Evolutionary conservation across 1,140 invertebrate genomes (phyloP), one percentile per base, ranked within the genome.

Genomic region (Listronotus bonariensis): DNA sequence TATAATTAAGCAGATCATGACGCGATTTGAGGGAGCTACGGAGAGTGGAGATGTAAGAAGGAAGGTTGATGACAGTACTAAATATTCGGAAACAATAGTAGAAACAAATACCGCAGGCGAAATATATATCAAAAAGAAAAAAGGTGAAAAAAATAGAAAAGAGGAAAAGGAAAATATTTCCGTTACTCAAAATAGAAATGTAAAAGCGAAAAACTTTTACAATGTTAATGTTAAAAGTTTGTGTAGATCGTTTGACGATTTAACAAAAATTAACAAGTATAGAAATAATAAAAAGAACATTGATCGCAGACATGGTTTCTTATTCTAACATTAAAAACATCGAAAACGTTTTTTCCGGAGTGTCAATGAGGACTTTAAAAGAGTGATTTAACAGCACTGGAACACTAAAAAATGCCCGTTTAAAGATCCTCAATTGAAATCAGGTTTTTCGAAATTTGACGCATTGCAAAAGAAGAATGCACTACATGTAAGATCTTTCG

Each of bases 381-480:
- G 67, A 68, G 49, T 60, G 41, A 51, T 68, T 68, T 68, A 65
- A 60, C 67, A 34, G 15, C 45, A 34, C 18, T 38, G 54, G n/a
- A 57, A 58, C 45, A 15, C 11, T 48, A 65, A 31, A 45, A 52
- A 14, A 41, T 65, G 54, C 42, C 54, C 57, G n/a, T 58, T 58
- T 40, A 58, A 51, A 65, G 20, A 53, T 10, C n/a, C 18, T 6
- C 11, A 57, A 58, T 6, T 41, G 89, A 90, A 89, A 83, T 88
- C 87, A 67, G 90, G 89, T 80, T 90, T 90, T 76, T 89, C 82
- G 68, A 89, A 90, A 82, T 90, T 89, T 77, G 88, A 89, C 73
- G 84, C 87, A 55, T 77, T 89, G 36, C 85, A 84, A 71, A 90
- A 89, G 79, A 88, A 88, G 75, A 84, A 85, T 67, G 79, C 86